A percentile compares a stretch with the other conserved stretches of the same genome.
These are phyloP conservation scores for Mesorhabditis belari DNA, from an alignment of 2,888 invertebrate genomes.

Conservation along the genomic window DNA sequence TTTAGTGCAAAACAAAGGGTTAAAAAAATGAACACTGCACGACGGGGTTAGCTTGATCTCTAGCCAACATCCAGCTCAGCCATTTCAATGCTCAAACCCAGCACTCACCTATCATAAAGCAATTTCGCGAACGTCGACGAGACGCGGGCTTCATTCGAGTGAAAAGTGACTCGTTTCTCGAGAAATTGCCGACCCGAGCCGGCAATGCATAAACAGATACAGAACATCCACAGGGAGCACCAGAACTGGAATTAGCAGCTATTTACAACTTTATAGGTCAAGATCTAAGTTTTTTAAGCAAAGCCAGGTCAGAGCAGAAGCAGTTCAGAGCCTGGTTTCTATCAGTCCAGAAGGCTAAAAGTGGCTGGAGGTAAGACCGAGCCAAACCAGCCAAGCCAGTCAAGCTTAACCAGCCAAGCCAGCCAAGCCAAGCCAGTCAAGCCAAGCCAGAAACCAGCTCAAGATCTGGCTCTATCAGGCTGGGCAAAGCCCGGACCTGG, in stretches of 20 bases:
- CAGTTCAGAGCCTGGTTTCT: too few relatives aligned
- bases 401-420: neutral
- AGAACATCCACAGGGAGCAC: slow-evolving; percentile 18
- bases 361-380: too few relatives aligned
- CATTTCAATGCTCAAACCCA: too few relatives aligned
- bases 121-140: slow-evolving; percentile 17
- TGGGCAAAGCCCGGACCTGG: too few relatives aligned
- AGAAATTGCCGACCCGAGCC: slow-evolving; percentile 20
- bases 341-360: too few relatives aligned
- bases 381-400: neutral
- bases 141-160: slow-evolving; percentile 9
- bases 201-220: slow-evolving; percentile 18
- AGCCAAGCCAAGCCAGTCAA: too few relatives aligned
- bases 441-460: neutral
- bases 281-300: too few relatives aligned
- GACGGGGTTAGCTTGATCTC: neutral
- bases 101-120: slow-evolving; percentile 10
- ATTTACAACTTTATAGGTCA: too few relatives aligned
- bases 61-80: too few relatives aligned
- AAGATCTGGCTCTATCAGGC: too few relatives aligned
- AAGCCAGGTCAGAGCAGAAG: too few relatives aligned
- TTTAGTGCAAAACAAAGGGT: neutral
- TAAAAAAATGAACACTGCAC: neutral
- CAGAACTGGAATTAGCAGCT: slow-evolving; percentile 23
- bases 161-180: slow-evolving; percentile 10